phyloP scores from a whole-genome alignment of 2,888 invertebrate genomes.

The Lasioglossum figueresi region DNA sequence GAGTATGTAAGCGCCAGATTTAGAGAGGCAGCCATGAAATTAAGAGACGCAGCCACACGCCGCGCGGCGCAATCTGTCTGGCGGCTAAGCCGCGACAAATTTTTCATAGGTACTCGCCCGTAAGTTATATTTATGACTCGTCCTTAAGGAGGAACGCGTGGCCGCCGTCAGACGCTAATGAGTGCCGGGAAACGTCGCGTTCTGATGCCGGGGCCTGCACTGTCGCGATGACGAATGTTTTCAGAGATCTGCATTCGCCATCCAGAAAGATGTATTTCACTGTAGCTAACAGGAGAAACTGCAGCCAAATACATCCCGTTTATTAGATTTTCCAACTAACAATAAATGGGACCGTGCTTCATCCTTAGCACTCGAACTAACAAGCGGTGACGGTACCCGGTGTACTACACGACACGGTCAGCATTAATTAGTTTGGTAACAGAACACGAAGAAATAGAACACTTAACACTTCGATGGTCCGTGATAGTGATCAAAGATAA shows the following conservation, averaged over 20 bases:
- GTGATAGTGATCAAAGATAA: too few relatives aligned
- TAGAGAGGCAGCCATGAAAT: slow-evolving; percentile 52
- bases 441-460: not conserved
- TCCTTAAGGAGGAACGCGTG: slow-evolving; percentile 71
- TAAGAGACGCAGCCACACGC: slow-evolving; percentile 60
- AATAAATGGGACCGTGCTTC: not conserved
- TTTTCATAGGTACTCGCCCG: slow-evolving; percentile 74
- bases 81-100: slow-evolving; percentile 72
- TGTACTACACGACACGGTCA: not conserved
- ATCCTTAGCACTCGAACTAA: not conserved
- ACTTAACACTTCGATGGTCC: not conserved
- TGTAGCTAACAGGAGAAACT: not conserved
- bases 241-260: slow-evolving; percentile 6
- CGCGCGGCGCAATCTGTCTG: slow-evolving; percentile 63
- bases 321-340: slow-evolving; percentile 3
- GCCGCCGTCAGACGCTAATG: slow-evolving; percentile 77
- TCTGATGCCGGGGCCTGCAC: slow-evolving; percentile 35
- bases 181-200: slow-evolving; percentile 65
- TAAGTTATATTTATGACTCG: slow-evolving; percentile 74
- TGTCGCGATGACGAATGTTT: slow-evolving; percentile 70
- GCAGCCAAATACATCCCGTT: not conserved
- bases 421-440: not conserved
- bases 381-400: not conserved
- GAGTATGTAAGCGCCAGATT: slow-evolving; percentile 51
- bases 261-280: slow-evolving; percentile 20